Evolutionary conservation across 2,888 invertebrate species (phyloP).

Genomic region (Cheilosia scutellata): DNA sequence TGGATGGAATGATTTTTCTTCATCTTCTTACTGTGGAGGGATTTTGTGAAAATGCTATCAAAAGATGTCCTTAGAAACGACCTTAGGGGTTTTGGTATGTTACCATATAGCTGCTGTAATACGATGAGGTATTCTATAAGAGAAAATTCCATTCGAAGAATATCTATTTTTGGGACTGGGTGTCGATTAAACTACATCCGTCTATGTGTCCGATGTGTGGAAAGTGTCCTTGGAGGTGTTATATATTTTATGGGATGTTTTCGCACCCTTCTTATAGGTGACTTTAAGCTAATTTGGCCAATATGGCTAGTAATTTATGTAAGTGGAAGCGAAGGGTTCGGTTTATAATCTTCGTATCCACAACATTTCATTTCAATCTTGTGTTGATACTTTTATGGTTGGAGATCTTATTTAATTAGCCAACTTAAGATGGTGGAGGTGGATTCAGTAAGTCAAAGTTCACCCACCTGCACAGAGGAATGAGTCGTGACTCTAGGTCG

Average conservation of each 20-base stretch:
- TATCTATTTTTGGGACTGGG: conserved; percentile 13
- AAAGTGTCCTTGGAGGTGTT: conserved; percentile 25
- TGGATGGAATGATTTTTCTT: conserved; percentile 39
- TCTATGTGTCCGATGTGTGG: conserved; percentile 18
- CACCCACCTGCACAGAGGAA: too few relatives aligned
- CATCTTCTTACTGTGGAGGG: conserved; percentile 30
- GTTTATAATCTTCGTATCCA: too few relatives aligned
- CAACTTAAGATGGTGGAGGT: too few relatives aligned
- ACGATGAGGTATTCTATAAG: conserved; percentile 32
- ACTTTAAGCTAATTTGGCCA: background rate
- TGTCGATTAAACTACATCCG: conserved; percentile 2
- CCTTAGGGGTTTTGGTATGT: conserved; percentile 56
- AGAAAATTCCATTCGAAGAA: conserved; percentile 47
- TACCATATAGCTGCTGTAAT: conserved; percentile 35
- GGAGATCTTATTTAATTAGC: too few relatives aligned
- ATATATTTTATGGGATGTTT: background rate
- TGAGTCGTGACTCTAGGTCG: too few relatives aligned
- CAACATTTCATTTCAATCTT: too few relatives aligned
- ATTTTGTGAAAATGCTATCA: conserved; percentile 40
- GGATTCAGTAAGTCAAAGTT: too few relatives aligned
- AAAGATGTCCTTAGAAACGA: conserved; percentile 54
- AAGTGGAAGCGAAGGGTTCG: too few relatives aligned
- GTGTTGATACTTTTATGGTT: too few relatives aligned
- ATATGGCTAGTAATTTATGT: too few relatives aligned
- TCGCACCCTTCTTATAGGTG: background rate